Percentiles rank a stretch among this genome's conserved stretches.
Evolutionary conservation across 1,140 invertebrate genomes (phyloP).

Genomic region (Lordiphosa stackelbergi): DNA sequence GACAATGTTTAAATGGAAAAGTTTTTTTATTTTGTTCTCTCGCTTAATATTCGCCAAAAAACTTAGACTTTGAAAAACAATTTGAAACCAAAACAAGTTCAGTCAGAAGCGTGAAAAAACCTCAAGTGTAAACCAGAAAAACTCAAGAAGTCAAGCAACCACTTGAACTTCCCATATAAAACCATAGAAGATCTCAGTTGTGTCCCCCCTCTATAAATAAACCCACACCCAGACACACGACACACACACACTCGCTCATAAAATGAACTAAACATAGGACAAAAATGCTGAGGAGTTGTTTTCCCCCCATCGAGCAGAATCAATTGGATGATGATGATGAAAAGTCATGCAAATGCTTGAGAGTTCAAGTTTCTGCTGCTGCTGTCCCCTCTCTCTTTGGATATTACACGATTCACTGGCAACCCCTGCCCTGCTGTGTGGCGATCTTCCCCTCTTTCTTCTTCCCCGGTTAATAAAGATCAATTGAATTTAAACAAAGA

Average conservation of each 20-base stretch:
- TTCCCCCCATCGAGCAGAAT: conserved; percentile 11
- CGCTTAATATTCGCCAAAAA: no score
- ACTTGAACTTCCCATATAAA: conserved; percentile 50
- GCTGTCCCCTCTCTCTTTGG: conserved; percentile 4
- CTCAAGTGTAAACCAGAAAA: conserved; percentile 52
- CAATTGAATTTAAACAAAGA: conserved; percentile 75
- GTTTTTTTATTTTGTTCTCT: no score
- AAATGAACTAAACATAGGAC: conserved; percentile 18
- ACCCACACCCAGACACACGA: conserved; percentile 20
- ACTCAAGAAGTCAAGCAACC: conserved; percentile 60
- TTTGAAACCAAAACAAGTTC: not conserved
- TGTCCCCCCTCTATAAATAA: conserved; percentile 32
- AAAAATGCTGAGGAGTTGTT: conserved; percentile 15
- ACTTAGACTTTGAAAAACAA: no score
- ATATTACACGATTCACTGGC: conserved; percentile 56
- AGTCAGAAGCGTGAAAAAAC: conserved; percentile 39
- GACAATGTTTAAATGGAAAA: not conserved
- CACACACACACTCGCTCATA: conserved; percentile 18
- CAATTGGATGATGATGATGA: conserved; percentile 57
- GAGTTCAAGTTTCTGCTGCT: conserved; percentile 27
- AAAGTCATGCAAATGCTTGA: conserved; percentile 63
- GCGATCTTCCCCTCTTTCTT: conserved; percentile 9
- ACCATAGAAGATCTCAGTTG: not conserved
- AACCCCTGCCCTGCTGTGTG: no score
- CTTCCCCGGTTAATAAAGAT: conserved; percentile 65